phyloP scores from a whole-genome alignment of 2,113 vertebrate species.

The Zootoca vivipara region DNA sequence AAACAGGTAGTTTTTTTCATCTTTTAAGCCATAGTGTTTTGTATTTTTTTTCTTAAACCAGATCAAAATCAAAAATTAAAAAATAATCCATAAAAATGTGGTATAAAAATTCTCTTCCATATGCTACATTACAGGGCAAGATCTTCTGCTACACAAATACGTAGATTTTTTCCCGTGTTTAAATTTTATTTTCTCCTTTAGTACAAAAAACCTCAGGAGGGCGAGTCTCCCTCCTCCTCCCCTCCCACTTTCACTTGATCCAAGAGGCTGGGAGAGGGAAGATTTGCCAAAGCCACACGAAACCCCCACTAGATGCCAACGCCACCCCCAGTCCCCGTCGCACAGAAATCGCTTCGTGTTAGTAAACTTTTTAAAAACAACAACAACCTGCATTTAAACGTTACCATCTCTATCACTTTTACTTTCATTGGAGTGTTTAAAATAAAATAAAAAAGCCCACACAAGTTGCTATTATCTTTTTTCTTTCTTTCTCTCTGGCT shows the following conservation, averaged over 20 bases:
- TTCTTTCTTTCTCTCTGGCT: conserved; percentile 69
- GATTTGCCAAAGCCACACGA: conserved; percentile 39
- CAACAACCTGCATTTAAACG: conserved; percentile 71
- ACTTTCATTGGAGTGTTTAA: conserved; percentile 75
- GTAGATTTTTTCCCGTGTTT: conserved; percentile 58
- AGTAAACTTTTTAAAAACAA: conserved; percentile 55
- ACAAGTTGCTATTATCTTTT: conserved; percentile 75
- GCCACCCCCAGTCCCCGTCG: conserved; percentile 6
- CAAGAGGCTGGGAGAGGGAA: conserved; percentile 44
- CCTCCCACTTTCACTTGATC: neutral
- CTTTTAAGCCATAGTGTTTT: conserved; percentile 8
- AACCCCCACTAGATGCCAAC: conserved; percentile 13
- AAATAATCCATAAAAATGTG: conserved; percentile 74
- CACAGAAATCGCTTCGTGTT: conserved; percentile 59
- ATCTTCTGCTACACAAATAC: conserved; percentile 70
- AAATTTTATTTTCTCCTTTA: conserved; percentile 51
- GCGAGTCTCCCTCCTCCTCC: conserved; percentile 24
- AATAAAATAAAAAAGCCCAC: conserved; percentile 55
- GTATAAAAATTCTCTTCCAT: conserved; percentile 76
- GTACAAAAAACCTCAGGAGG: conserved; percentile 55
- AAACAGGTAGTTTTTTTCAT: neutral
- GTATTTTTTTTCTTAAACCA: conserved; percentile 18
- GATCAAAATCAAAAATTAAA: conserved; percentile 61
- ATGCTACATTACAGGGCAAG: conserved; percentile 69
- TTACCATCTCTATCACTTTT: conserved; percentile 76